Conservation (phyloP, 2,888 invertebrate genomes). For the Theristus sp. region DNA sequence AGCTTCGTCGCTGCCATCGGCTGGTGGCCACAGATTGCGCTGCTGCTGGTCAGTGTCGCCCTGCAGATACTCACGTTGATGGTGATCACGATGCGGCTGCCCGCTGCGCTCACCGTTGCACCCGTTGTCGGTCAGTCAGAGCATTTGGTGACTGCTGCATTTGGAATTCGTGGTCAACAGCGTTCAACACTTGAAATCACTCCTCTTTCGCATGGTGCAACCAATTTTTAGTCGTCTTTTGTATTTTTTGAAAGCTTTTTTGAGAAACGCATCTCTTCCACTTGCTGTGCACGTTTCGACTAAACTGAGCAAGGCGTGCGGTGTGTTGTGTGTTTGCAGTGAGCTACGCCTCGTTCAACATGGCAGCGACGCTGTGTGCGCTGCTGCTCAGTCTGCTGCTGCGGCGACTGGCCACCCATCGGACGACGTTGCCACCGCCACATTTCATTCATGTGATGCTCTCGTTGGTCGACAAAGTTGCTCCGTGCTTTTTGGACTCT, state of each 20-base stretch:
- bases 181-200: too few relatives aligned
- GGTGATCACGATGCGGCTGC: not conserved
- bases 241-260: too few relatives aligned
- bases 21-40: constrained; percentile 1
- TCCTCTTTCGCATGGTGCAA: too few relatives aligned
- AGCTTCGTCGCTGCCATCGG: not conserved
- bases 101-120: not conserved
- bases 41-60: constrained; percentile 1
- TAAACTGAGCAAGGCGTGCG: too few relatives aligned
- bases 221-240: too few relatives aligned
- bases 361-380: constrained; percentile 19
- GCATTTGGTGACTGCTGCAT: too few relatives aligned
- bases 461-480: not conserved
- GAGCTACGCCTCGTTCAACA: constrained; percentile 23
- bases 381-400: constrained; percentile 20
- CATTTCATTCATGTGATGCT: constrained; percentile 1
- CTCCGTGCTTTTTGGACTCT: too few relatives aligned
- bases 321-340: too few relatives aligned
- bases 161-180: too few relatives aligned
- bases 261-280: too few relatives aligned
- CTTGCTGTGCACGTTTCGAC: too few relatives aligned
- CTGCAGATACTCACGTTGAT: constrained; percentile 2
- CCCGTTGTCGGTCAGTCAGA: not conserved
- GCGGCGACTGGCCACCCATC: not conserved
- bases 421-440: constrained; percentile 4